Evolutionary conservation across 2,113 vertebrate genomes (phyloP).

Genomic region (Rhadina sibilatrix): DNA sequence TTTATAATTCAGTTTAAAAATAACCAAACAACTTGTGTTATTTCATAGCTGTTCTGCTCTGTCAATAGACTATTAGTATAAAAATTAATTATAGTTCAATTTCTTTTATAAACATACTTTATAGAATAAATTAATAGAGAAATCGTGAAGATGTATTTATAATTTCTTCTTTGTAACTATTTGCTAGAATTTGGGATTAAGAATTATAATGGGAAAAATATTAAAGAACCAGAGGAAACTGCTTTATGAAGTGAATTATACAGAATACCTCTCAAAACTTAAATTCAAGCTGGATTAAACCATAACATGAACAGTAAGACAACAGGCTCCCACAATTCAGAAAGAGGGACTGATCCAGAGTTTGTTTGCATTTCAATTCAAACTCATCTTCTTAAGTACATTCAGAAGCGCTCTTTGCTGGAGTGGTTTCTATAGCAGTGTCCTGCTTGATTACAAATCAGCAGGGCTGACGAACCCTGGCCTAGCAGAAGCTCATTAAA

Average conservation of each 20-base stretch:
- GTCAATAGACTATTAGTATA: not conserved
- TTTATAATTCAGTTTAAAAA: not conserved
- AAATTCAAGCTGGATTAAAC: not conserved
- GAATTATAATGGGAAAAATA: not conserved
- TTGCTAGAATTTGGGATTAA: not conserved
- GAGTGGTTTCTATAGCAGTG: constrained; percentile 55
- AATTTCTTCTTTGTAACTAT: not conserved
- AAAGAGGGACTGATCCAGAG: not conserved
- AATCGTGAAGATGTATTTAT: not conserved
- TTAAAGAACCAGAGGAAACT: not conserved
- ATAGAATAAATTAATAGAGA: not conserved
- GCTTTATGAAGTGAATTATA: not conserved
- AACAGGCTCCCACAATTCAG: not conserved
- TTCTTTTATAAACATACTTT: not conserved
- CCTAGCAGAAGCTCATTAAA: constrained; percentile 60
- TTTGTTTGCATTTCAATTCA: constrained; percentile 58
- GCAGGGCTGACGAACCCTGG: not conserved
- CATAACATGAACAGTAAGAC: not conserved
- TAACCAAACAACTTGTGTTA: not conserved
- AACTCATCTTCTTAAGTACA: constrained; percentile 18
- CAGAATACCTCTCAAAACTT: not conserved
- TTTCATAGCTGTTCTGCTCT: not conserved
- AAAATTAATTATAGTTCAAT: not conserved
- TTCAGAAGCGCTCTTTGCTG: not conserved
- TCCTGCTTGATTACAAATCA: constrained; percentile 50